Percentiles rank a stretch among this genome's conserved stretches.
These are phyloP conservation scores for Unio pictorum DNA, from an alignment of 2,888 invertebrate species.

Conservation along the genomic window DNA sequence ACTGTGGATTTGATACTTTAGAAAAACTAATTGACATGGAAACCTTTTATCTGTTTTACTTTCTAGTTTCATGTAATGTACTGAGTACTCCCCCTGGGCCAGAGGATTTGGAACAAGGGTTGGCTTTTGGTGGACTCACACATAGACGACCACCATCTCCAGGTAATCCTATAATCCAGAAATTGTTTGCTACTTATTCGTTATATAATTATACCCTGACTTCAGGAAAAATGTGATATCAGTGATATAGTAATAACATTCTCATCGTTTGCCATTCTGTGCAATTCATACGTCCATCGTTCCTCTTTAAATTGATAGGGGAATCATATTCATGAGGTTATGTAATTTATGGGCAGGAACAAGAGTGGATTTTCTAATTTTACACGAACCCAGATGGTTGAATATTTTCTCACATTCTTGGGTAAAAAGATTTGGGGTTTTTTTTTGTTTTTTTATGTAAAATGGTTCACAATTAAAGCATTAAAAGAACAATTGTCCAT, in stretches of 20 bases:
- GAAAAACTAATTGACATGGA: too few species aligned
- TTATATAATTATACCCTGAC: too few species aligned
- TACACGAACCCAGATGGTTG: too few species aligned
- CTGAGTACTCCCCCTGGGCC: constrained; percentile 11
- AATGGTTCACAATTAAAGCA: too few species aligned
- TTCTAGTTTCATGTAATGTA: constrained; percentile 55
- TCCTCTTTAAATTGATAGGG: neutral
- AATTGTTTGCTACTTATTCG: neutral
- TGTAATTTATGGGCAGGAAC: neutral
- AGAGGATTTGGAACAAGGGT: constrained; percentile 11
- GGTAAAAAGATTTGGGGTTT: too few species aligned
- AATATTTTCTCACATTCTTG: too few species aligned
- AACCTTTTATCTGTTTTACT: too few species aligned
- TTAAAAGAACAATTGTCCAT: too few species aligned
- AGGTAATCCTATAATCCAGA: constrained; percentile 36
- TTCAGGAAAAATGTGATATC: neutral
- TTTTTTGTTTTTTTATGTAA: too few species aligned
- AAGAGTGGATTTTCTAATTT: neutral
- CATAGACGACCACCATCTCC: constrained; percentile 65
- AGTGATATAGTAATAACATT: neutral
- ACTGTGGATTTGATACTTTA: too few species aligned
- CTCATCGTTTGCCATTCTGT: neutral
- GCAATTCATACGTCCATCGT: neutral
- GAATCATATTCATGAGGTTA: constrained; percentile 1
- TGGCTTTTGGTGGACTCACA: constrained; percentile 52